Conservation (phyloP, 2,888 invertebrate species). For the Phania funesta region DNA sequence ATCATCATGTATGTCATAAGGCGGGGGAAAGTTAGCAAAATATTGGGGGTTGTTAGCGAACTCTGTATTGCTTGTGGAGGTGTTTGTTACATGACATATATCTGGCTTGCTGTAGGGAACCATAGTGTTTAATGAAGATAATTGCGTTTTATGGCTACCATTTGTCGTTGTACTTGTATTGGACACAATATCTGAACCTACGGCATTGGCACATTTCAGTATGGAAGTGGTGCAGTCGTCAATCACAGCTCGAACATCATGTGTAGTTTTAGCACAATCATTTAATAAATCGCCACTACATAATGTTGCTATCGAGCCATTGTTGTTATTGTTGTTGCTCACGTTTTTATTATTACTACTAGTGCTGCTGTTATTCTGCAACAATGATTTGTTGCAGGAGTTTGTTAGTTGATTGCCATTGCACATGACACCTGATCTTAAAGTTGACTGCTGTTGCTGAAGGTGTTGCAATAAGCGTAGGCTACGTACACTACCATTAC, state of each 20-base stretch:
- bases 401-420: conserved; percentile 50
- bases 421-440: conserved; percentile 60
- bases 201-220: conserved; percentile 77
- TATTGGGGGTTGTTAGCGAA: conserved; percentile 56
- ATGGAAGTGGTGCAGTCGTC: conserved; percentile 79
- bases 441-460: conserved; percentile 60
- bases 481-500: conserved; percentile 77
- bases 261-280: conserved; percentile 73
- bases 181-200: conserved; percentile 70
- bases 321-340: conserved; percentile 66
- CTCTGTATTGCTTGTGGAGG: conserved; percentile 54
- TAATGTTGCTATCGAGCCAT: conserved; percentile 72
- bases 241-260: conserved; percentile 73
- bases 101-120: conserved; percentile 71
- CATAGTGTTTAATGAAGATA: conserved; percentile 66
- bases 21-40: conserved; percentile 69
- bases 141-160: conserved; percentile 59
- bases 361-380: conserved; percentile 54
- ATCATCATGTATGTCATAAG: conserved; percentile 74
- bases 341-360: conserved; percentile 62
- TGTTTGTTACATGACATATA: conserved; percentile 72
- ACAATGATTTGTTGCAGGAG: conserved; percentile 50
- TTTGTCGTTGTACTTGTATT: conserved; percentile 64
- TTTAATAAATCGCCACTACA: conserved; percentile 74
- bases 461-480: conserved; percentile 73